These are phyloP conservation scores for Halesus radiatus DNA, from an alignment of 1,140 invertebrate genomes.

Conservation along the genomic window DNA sequence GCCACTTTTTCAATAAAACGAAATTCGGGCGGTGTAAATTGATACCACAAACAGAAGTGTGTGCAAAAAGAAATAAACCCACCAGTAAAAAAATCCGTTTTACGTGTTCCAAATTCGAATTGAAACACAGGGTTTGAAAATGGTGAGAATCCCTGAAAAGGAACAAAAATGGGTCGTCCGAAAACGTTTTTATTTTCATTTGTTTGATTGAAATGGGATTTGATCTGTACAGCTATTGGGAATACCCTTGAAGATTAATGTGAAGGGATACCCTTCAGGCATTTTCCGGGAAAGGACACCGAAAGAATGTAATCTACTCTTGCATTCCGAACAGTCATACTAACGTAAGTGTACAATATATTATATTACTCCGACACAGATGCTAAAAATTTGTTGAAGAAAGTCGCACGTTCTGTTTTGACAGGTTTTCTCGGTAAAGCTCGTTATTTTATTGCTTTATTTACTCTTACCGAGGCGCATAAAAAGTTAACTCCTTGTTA, in stretches of 20 bases:
- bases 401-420: conserved; percentile 18
- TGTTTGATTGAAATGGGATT: conserved; percentile 56
- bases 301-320: conserved; percentile 5
- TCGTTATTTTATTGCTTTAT: conserved; percentile 13
- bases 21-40: conserved; percentile 32
- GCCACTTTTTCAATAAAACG: conserved; percentile 23
- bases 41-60: conserved; percentile 36
- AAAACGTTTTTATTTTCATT: conserved; percentile 54
- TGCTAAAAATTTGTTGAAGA: conserved; percentile 10
- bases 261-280: not conserved
- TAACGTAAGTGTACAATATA: not conserved
- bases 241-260: conserved; percentile 30
- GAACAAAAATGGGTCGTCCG: conserved; percentile 21
- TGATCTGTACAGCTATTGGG: conserved; percentile 33
- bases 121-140: conserved; percentile 24
- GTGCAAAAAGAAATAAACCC: conserved; percentile 45
- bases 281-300: not conserved
- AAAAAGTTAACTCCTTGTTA: conserved; percentile 19
- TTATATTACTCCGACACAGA: not conserved
- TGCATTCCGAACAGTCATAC: no score
- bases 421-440: conserved; percentile 2
- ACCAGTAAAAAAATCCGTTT: conserved; percentile 45
- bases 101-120: conserved; percentile 55
- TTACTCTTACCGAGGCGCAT: conserved; percentile 4
- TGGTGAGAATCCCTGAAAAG: conserved; percentile 4